Conservation (phyloP, 2,888 invertebrate genomes). For the Drosophila villosipedis region DNA sequence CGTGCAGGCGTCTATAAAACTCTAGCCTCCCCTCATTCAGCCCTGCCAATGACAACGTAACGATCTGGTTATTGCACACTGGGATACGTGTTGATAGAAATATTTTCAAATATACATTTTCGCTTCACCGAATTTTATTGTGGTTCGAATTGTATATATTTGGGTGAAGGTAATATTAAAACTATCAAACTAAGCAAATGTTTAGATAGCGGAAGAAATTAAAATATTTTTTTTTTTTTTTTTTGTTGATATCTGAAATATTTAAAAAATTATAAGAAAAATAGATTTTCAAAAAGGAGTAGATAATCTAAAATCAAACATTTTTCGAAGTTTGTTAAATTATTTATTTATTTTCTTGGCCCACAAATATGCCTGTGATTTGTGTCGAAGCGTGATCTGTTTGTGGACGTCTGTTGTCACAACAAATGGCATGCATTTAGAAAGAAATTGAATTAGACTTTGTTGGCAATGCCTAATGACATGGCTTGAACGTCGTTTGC, state of each 20-base stretch:
- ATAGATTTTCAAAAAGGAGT: background rate
- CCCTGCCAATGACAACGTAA: constrained; percentile 23
- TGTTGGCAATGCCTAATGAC: constrained; percentile 25
- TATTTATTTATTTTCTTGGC: background rate
- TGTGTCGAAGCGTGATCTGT: constrained; percentile 12
- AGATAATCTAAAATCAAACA: background rate
- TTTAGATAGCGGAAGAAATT: background rate
- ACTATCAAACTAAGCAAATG: background rate
- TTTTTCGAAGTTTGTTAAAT: background rate
- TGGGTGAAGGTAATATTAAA: background rate
- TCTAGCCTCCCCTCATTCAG: constrained; percentile 5
- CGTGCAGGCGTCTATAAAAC: constrained; percentile 55
- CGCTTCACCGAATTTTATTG: background rate
- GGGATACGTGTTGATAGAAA: background rate
- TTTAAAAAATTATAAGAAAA: background rate
- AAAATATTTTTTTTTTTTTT: too few relatives aligned
- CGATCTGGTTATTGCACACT: constrained; percentile 34
- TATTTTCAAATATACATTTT: background rate
- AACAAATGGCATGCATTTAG: constrained; percentile 35
- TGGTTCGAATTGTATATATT: background rate
- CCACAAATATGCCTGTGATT: background rate
- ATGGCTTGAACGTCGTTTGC: constrained; percentile 23
- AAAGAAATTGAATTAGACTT: constrained; percentile 36
- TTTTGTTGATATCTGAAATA: too few relatives aligned
- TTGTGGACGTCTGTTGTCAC: constrained; percentile 14